Evolutionary conservation across 2,113 vertebrate species (phyloP).

Genomic region (Aldabrachelys gigantea): DNA sequence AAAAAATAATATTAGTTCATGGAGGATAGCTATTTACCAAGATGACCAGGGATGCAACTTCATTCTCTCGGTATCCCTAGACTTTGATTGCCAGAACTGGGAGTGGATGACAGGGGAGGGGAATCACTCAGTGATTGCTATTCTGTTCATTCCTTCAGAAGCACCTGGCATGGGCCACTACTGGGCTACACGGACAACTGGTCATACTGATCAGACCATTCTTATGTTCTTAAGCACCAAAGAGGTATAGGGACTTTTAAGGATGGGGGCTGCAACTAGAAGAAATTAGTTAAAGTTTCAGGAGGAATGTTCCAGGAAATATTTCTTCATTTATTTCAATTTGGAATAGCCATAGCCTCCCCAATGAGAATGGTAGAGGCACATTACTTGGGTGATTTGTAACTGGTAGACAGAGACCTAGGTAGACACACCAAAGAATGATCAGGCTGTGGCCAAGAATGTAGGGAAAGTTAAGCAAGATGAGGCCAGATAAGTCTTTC

Average conservation of each 20-base stretch:
- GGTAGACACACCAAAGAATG: not conserved
- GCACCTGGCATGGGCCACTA: no score
- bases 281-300: not conserved
- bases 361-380: rapidly evolving
- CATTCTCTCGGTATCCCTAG: not conserved
- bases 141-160: not conserved
- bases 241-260: not conserved
- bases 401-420: not conserved
- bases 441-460: rapidly evolving
- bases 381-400: not conserved
- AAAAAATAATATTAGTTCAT: not conserved
- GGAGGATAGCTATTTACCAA: not conserved
- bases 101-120: not conserved
- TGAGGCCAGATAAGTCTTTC: not conserved
- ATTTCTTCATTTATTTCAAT: not conserved
- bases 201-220: not conserved
- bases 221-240: not conserved
- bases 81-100: not conserved
- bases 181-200: not conserved
- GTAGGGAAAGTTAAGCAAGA: not conserved
- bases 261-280: not conserved
- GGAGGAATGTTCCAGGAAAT: not conserved
- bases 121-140: not conserved
- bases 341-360: not conserved
- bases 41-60: not conserved